Evolutionary conservation across 2,888 invertebrate species (phyloP), one percentile per base, ranked within the genome.

Genomic region (Petrophora chlorosata): DNA sequence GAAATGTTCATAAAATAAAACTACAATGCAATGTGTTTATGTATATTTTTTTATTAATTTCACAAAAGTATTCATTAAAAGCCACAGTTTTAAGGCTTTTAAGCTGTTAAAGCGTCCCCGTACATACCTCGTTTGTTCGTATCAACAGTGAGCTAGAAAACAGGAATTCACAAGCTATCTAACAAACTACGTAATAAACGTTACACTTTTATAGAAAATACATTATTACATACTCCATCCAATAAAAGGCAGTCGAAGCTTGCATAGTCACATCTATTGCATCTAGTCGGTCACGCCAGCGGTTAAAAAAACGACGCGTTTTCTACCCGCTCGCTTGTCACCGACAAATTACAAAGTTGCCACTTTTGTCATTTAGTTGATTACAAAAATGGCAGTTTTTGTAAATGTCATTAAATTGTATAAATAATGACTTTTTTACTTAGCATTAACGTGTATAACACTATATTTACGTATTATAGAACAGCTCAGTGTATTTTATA

Each of bases 21-120:
- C 61, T 45, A 43, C 38, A 59, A 59, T 42, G 49, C 49, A 60
- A 56, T 56, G 54, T 59, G 54, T 79, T 76, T 83, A 80, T 79
- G 76, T 80, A 78, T 76, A 73, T 85, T 88, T 88, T 87, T 88
- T 88, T 88, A 88, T 89, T 90, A 89, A 87, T 87, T 88, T 88
- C 89, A 89, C 89, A 89, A 90, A 89, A 89, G 79, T 61, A 85
- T 83, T 86, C 73, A 82, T 85, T 83, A 86, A 89, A 89, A 89
- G 89, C 89, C 89, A 90, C 89, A 89, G 83, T 85, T 73, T 76
- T 80, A 87, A 89, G 89, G 89, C 89, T 89, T 88, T 87, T 81
- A 89, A 88, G 88, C 89, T 87, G 86, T 85, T 77, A 77, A 87
- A 89, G 89, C 89, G 82, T 56, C 28, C 44, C 45, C 33, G 48